These are phyloP conservation scores for Peromyscus nudipes DNA, from an alignment of 2,797 vertebrate species.

Conservation along the genomic window DNA sequence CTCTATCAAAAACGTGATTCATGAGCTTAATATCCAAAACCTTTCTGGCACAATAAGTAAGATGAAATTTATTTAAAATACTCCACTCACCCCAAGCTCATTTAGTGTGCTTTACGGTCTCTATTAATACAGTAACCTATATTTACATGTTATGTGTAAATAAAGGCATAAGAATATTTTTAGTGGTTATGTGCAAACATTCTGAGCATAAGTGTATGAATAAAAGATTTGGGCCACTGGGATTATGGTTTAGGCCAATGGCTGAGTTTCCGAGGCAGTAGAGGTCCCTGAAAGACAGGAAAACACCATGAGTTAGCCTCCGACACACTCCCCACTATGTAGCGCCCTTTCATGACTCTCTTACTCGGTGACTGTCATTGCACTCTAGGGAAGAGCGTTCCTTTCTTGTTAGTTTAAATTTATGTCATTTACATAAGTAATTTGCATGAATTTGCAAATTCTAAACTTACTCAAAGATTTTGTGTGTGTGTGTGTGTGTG, in stretches of 20 bases:
- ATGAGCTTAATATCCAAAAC: conserved; percentile 49
- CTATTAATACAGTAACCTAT: neutral
- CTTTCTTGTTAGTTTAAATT: neutral
- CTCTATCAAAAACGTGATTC: neutral
- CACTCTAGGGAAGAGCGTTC: neutral
- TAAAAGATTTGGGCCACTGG: neutral
- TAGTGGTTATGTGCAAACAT: neutral
- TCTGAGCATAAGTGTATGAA: neutral
- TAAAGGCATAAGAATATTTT: neutral
- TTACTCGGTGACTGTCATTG: neutral
- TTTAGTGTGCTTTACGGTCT: conserved; percentile 16
- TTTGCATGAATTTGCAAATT: conserved; percentile 7
- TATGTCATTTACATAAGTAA: too few species aligned
- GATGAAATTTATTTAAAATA: conserved; percentile 39
- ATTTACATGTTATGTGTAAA: conserved; percentile 2
- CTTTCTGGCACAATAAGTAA: conserved; percentile 31
- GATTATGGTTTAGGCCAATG: neutral
- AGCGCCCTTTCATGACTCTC: neutral
- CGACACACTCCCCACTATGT: neutral
- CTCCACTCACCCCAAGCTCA: neutral
- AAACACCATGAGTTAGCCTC: too few species aligned
- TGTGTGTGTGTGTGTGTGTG: neutral
- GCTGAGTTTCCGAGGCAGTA: neutral
- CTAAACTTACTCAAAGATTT: neutral
- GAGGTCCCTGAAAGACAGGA: neutral